A percentile compares a stretch with the other conserved stretches of the same genome.
Evolutionary conservation across 2,888 invertebrate genomes (phyloP).

Genomic region (Noctua pronuba): DNA sequence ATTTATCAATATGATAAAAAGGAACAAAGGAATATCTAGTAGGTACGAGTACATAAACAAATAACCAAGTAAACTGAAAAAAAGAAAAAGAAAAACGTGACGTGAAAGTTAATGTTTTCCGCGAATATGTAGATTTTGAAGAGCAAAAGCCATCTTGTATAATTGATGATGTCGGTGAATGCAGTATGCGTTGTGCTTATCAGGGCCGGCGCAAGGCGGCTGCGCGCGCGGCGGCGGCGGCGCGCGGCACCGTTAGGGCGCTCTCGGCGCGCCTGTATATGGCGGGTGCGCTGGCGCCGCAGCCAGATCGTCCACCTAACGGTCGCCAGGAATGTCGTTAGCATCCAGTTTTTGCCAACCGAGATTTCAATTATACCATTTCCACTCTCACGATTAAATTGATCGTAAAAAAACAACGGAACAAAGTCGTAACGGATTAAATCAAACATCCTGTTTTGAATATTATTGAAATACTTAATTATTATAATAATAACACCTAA

Average conservation of each 20-base stretch:
- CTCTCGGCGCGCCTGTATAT: constrained; percentile 68
- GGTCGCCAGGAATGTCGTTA: constrained; percentile 87
- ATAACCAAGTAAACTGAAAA: background rate
- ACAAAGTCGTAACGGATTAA: constrained; percentile 70
- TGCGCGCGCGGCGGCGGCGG: background rate
- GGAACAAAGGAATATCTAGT: background rate
- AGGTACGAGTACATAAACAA: background rate
- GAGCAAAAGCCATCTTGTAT: constrained; percentile 64
- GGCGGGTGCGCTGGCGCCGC: constrained; percentile 71
- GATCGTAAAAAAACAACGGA: constrained; percentile 76
- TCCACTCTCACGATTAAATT: constrained; percentile 76
- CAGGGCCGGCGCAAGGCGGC: constrained; percentile 61
- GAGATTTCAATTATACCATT: constrained; percentile 80
- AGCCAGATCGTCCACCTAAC: constrained; percentile 83
- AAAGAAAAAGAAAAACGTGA: background rate
- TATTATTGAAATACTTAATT: constrained; percentile 53
- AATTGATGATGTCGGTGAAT: constrained; percentile 72
- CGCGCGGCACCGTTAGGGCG: constrained; percentile 77
- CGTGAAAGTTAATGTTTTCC: constrained; percentile 19
- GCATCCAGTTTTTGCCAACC: constrained; percentile 83
- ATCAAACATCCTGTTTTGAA: constrained; percentile 60
- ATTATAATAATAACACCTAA: constrained; percentile 55
- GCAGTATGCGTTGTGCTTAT: constrained; percentile 74
- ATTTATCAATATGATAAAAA: background rate
- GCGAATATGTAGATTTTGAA: constrained; percentile 51